Evolutionary conservation across 2,113 vertebrate genomes (phyloP).

Genomic region (human): DNA sequence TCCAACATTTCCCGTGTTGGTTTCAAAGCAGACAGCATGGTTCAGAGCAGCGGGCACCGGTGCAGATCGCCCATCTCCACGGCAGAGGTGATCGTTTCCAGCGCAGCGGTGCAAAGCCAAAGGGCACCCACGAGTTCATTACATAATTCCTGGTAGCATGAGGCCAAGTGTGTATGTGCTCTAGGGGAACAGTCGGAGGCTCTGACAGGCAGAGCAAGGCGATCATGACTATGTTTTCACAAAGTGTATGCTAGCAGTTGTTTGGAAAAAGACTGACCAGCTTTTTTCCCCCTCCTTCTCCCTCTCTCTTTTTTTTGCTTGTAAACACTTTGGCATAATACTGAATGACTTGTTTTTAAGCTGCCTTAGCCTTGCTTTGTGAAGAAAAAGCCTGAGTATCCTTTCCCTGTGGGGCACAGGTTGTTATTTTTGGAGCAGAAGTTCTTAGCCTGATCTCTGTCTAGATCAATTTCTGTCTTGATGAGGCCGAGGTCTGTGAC

Average conservation of each 20-base stretch:
- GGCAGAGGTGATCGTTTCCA: not conserved
- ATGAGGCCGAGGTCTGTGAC: constrained; percentile 52
- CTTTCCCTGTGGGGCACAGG: constrained; percentile 34
- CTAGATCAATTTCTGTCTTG: constrained; percentile 75
- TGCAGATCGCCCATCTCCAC: not conserved
- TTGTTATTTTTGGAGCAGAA: constrained; percentile 81
- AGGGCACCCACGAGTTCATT: constrained; percentile 53
- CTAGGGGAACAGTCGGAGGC: not conserved
- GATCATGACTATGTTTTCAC: not conserved
- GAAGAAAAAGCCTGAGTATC: constrained; percentile 51
- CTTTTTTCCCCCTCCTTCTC: accelerated
- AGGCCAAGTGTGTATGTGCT: not conserved
- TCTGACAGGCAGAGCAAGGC: not conserved
- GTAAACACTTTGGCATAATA: constrained; percentile 26
- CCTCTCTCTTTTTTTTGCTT: not conserved
- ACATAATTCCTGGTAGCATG: constrained; percentile 53
- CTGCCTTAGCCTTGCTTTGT: constrained; percentile 53
- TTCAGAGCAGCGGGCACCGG: not conserved
- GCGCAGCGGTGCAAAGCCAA: not conserved
- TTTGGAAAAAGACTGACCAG: constrained; percentile 4
- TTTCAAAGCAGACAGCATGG: not conserved
- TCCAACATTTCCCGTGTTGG: not conserved
- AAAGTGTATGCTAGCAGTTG: constrained; percentile 27
- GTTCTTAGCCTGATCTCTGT: constrained; percentile 72
- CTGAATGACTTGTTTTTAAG: constrained; percentile 68